Evolutionary conservation across 2,888 invertebrate species (phyloP), one percentile per base, ranked within the genome.

Genomic region (Hermodice carunculata): DNA sequence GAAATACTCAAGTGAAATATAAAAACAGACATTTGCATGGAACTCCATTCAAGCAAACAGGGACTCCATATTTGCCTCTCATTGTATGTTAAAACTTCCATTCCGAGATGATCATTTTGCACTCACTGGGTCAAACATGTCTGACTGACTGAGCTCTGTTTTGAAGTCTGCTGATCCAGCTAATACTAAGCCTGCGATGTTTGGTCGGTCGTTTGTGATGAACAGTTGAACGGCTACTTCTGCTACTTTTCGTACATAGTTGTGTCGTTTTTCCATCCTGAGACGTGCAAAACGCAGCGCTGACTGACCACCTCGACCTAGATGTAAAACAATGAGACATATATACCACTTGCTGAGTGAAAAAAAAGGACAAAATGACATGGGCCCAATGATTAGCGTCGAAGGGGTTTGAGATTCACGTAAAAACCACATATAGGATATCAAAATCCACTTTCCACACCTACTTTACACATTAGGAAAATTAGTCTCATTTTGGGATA

Each of bases 101-200:
- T n/a, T 11, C 14, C 43, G 14, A 22, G 43, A 22, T 43, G 19
- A 14, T 6, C 4, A 8, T 2, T n/a, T 51, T 22, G 5, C 8
- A 71, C 81, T 79, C 86, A 97, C 96, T 84, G 95, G 96, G 89
- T 99, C 99, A 88, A 99, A 99, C 98, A 99, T 98, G 86, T 99
- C 98, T 0, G 98, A 98, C 89, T 98, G 98, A 85, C 96, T 96
- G 80, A 99, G 92, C 87, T 99, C 99, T 74, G 98, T 99, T 90
- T 99, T 99, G 88, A 99, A 99, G 88, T 99, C 99, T 19, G 99
- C 99, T 78, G 97, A 97, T 89, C 99, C 99, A 74, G 99, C 99
- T 74, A 99, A 89, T 80, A 99, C 98, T 48, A 99, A 90, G 0
- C 99, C 99, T 60, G 98, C 95, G 70, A 98, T 96, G 86, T 98